phyloP scores from a whole-genome alignment of 2,113 vertebrate genomes.

The Etia nguti region DNA sequence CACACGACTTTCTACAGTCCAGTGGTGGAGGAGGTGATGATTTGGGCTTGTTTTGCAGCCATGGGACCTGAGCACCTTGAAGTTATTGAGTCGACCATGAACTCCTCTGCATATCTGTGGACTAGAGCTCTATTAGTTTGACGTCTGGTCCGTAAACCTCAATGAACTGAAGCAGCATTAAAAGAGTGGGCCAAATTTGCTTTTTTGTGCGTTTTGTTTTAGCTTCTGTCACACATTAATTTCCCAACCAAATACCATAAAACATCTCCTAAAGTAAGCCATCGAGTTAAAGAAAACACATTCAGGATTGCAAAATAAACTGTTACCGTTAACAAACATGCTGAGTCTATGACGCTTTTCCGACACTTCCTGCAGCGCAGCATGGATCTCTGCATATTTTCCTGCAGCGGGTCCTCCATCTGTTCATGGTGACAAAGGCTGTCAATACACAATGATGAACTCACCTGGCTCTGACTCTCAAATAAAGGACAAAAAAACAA shows the following conservation, averaged over 20 bases:
- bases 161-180: not conserved
- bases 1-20: not conserved
- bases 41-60: not conserved
- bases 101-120: not conserved
- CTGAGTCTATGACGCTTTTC: slow-evolving; percentile 38
- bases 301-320: not conserved
- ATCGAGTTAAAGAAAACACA: not conserved
- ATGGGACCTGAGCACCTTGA: not conserved
- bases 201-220: not conserved
- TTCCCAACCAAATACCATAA: not conserved
- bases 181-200: not conserved
- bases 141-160: not conserved
- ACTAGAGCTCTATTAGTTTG: not conserved
- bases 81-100: not conserved
- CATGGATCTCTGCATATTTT: not conserved
- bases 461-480: not conserved
- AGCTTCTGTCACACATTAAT: not conserved
- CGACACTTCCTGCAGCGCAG: slow-evolving; percentile 69
- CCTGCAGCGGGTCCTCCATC: not conserved
- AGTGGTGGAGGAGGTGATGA: not conserved
- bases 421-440: not conserved
- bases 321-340: slow-evolving; percentile 36
- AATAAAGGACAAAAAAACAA: not conserved
- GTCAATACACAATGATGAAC: not conserved
- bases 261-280: not conserved